These are phyloP conservation scores for Dermatemys mawii DNA, from an alignment of 2,113 vertebrate genomes.

Conservation along the genomic window DNA sequence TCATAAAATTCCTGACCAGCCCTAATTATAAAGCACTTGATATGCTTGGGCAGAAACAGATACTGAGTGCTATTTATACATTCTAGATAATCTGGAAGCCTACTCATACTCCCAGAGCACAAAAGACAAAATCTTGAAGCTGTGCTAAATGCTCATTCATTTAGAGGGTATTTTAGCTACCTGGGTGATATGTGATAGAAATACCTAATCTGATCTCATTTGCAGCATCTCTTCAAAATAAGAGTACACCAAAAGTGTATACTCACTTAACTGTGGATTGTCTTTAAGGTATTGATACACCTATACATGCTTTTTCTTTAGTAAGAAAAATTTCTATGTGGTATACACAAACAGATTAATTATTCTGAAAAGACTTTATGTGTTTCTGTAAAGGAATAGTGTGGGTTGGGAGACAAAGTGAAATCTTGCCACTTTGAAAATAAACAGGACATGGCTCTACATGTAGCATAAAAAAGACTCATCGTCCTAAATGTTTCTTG, in stretches of 20 bases:
- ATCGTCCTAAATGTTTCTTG: neutral
- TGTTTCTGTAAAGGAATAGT: neutral
- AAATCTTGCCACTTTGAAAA: neutral
- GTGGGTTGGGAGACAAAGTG: neutral
- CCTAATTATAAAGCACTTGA: neutral
- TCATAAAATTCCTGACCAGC: no score
- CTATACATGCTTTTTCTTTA: neutral
- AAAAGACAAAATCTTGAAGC: neutral
- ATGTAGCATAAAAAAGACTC: neutral
- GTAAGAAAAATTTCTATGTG: neutral
- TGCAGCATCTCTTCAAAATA: neutral
- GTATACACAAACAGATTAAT: neutral
- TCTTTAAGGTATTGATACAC: neutral
- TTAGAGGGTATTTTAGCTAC: neutral
- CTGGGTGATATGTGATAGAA: constrained; percentile 1
- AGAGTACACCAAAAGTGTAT: neutral
- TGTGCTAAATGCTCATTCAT: neutral
- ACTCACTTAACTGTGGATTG: neutral
- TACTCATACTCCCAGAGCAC: neutral
- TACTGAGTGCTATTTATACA: neutral
- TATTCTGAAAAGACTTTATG: neutral
- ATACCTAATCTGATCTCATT: neutral
- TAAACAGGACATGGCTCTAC: neutral
- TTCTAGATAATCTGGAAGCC: neutral
- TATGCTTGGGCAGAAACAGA: neutral